Percentiles rank a stretch among this genome's conserved stretches.
These are phyloP conservation scores for Amblyopsis rosae DNA, from an alignment of 2,113 vertebrate genomes.

Conservation along the genomic window DNA sequence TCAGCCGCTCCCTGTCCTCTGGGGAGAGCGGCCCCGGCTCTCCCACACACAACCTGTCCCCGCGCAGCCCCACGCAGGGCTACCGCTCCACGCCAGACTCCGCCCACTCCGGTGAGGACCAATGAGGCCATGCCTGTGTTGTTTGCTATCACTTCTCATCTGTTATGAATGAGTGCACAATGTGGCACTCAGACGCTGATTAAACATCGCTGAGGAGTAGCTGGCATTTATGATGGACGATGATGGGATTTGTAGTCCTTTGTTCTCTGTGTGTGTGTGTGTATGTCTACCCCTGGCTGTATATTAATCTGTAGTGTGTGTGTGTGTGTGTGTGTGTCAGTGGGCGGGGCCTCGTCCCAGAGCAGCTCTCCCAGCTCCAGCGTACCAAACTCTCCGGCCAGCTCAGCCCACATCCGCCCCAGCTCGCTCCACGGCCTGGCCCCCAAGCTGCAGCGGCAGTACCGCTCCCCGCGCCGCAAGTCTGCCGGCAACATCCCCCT, in stretches of 20 bases:
- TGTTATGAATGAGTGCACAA: neutral
- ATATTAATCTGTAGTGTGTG: neutral
- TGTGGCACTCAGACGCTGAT: neutral
- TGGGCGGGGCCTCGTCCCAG: constrained; percentile 93
- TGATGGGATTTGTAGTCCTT: constrained; percentile 1
- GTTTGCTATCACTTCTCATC: neutral
- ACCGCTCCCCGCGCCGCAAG: constrained; percentile 92
- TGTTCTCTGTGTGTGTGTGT: constrained; percentile 3
- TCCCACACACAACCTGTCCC: constrained; percentile 93
- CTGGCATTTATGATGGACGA: neutral
- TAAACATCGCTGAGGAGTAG: neutral
- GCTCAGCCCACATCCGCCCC: constrained; percentile 94
- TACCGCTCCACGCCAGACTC: constrained; percentile 88
- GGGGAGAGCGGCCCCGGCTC: constrained; percentile 94
- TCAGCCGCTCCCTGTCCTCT: constrained; percentile 94
- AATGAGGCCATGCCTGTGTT: constrained; percentile 54
- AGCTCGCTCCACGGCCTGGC: constrained; percentile 94
- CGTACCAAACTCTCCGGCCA: constrained; percentile 93
- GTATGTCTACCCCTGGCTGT: neutral
- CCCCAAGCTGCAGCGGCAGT: constrained; percentile 95
- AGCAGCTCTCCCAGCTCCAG: constrained; percentile 98
- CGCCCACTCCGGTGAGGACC: constrained; percentile 86
- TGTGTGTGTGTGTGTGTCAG: constrained; percentile 58
- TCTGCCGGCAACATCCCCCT: constrained; percentile 96
- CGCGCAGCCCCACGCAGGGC: constrained; percentile 91